A percentile compares a stretch with the other conserved stretches of the same genome.
These are phyloP conservation scores for Acyrthosiphon pisum DNA, from an alignment of 1,140 invertebrate genomes.

Conservation along the genomic window DNA sequence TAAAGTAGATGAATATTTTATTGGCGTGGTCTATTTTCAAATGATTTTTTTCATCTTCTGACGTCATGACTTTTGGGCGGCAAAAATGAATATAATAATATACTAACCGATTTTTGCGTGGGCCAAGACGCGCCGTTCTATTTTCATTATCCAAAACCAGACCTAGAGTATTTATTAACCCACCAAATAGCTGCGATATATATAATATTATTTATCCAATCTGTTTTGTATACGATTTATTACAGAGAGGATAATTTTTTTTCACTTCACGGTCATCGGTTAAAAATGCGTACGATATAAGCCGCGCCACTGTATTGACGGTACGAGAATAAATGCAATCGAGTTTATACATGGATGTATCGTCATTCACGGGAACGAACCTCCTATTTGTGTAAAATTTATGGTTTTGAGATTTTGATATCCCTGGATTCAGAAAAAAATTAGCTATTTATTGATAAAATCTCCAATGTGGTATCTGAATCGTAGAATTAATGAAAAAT, in stretches of 20 bases:
- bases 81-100: not conserved
- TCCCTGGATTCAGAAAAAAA: no score
- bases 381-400: no score
- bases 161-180: not conserved
- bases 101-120: conserved; percentile 10
- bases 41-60: conserved; percentile 1
- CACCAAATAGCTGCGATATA: not conserved
- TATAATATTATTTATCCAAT: conserved; percentile 1
- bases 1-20: conserved; percentile 19
- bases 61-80: conserved; percentile 17
- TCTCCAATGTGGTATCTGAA: no score
- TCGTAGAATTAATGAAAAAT: no score
- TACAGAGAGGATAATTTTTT: not conserved
- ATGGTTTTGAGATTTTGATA: no score
- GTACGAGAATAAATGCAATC: not conserved
- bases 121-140: not conserved
- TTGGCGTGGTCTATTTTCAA: not conserved
- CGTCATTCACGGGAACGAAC: no score
- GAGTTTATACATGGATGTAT: not conserved
- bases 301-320: not conserved
- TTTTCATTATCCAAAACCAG: conserved; percentile 13
- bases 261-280: not conserved
- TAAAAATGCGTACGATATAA: not conserved
- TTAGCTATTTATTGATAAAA: no score
- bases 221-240: conserved; percentile 24